phyloP scores from a whole-genome alignment of 2,797 vertebrate species.

The Myripristis murdjan region DNA sequence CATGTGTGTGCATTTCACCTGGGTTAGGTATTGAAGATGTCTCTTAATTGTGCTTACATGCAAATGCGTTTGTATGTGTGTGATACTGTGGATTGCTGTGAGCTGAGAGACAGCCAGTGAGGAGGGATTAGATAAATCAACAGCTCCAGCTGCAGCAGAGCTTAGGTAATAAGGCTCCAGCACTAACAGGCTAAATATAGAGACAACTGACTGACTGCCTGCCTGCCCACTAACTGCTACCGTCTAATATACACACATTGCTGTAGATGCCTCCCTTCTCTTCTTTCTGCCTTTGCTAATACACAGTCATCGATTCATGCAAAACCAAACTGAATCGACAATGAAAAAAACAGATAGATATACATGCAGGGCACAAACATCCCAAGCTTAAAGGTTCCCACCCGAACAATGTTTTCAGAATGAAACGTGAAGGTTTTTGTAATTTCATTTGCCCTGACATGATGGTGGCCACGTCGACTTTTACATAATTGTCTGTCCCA shows the following conservation, averaged over 20 bases:
- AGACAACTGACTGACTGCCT: conserved; percentile 72
- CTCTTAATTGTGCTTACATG: conserved; percentile 58
- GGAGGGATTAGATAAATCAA: conserved; percentile 80
- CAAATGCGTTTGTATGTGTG: conserved; percentile 32
- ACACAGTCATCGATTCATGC: conserved; percentile 1
- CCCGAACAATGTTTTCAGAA: conserved; percentile 1
- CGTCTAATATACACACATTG: conserved; percentile 45
- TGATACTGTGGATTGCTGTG: conserved; percentile 45
- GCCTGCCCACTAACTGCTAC: conserved; percentile 74
- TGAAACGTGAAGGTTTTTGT: no score
- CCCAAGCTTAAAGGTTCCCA: conserved; percentile 16
- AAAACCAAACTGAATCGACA: background rate
- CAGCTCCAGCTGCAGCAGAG: conserved; percentile 80
- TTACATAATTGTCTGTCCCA: no score
- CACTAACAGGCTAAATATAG: conserved; percentile 82
- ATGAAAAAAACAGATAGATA: background rate
- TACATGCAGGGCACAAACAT: no score
- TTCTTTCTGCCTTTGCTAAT: conserved; percentile 17
- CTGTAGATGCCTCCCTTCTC: conserved; percentile 16
- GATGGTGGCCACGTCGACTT: no score
- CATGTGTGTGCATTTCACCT: conserved; percentile 56
- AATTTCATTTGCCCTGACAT: no score
- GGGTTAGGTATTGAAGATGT: conserved; percentile 44
- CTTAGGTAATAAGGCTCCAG: conserved; percentile 80
- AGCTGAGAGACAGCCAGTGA: conserved; percentile 63